Percentiles rank a stretch among this genome's conserved stretches.
These are phyloP conservation scores for Eilema caniola DNA, from an alignment of 2,888 invertebrate species.

Conservation along the genomic window DNA sequence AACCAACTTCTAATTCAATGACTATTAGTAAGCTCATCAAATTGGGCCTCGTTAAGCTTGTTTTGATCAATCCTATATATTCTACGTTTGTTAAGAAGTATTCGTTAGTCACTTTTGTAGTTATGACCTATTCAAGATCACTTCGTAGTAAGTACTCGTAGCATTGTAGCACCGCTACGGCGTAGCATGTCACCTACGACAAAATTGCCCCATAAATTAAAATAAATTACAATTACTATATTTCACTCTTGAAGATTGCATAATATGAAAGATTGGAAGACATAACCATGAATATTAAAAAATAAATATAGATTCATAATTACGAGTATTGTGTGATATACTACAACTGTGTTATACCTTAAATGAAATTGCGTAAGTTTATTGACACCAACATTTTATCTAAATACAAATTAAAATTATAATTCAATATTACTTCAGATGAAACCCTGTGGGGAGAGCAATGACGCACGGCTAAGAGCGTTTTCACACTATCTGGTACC, in stretches of 20 bases:
- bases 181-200: background rate
- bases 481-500: too few species aligned
- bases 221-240: background rate
- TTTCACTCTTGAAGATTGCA: background rate
- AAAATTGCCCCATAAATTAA: background rate
- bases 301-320: too few species aligned
- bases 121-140: too few species aligned
- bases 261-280: background rate
- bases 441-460: background rate
- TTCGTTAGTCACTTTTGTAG: background rate
- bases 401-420: too few species aligned
- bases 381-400: background rate
- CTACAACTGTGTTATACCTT: too few species aligned
- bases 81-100: background rate
- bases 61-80: background rate
- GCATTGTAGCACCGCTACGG: background rate
- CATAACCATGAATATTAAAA: too few species aligned
- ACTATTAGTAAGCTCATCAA: background rate
- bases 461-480: too few species aligned
- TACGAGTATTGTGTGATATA: too few species aligned
- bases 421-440: background rate
- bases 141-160: background rate
- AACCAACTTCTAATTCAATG: background rate
- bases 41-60: background rate
- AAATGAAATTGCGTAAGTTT: too few species aligned